Evolutionary conservation across 2,113 vertebrate species (phyloP), one percentile per base, ranked within the genome.

Genomic region (Hymenochirus boettgeri): DNA sequence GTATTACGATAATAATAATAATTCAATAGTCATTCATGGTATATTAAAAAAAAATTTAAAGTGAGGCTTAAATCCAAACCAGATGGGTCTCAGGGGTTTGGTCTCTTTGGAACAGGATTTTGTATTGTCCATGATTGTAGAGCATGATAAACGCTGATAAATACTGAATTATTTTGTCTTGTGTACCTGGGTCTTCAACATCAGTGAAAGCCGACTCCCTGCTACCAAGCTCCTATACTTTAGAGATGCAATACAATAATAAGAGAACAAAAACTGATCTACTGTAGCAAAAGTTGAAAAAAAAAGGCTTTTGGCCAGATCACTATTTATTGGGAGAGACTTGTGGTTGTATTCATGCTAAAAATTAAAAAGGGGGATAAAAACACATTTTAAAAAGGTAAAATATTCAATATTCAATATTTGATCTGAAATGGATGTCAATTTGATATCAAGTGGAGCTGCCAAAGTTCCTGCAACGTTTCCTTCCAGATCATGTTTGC

Each of bases 81-180:
- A 58, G 55, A 39, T 58, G 55, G 64, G 55, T 50, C 55, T 50
- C 64, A 25, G 4, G 46, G 48, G 64, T 42, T 26, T 42, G 31
- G 52, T 46, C 55, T 55, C 27, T 55, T 25, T 55, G 59, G 31
- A 51, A 24, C 51, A 42, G 37, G 42, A 56, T 13, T 39, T 66
- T 17, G 19, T 66, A 59, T 59, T 66, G 45, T 66, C 56, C 62
- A 46, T 22, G 55, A 24, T 26, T 52, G 35, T 64, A 51, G 46
- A 51, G 57, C 46, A 35, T 22, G 55, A 47, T 52, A 66, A 66
- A 66, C 59, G 63, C 42, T 22, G 55, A 47, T 52, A 66, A 66
- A 66, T 66, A 55, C 57, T 35, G 31, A 58, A 66, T 66, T 66
- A 42, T 66, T 65, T 35, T 29, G 21, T 66, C 56, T 59, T 66